phyloP scores from a whole-genome alignment of 2,797 vertebrate species.

The Podarcis siculus region DNA sequence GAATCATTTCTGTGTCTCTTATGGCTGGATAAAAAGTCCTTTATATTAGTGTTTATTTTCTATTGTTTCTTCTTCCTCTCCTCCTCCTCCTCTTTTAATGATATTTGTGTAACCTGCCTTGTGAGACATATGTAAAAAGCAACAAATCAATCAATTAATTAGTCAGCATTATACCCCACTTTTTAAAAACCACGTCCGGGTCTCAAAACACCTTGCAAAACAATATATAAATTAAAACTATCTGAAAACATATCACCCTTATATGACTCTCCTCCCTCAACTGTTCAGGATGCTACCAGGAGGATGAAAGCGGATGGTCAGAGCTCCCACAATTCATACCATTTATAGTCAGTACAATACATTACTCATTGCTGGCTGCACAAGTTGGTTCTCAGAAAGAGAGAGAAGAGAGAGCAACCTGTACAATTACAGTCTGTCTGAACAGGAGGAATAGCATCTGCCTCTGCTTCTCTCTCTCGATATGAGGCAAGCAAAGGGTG shows the following conservation, averaged over 20 bases:
- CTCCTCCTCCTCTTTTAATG: no score
- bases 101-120: no score
- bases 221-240: no score
- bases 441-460: slow-evolving; percentile 34
- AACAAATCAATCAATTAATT: no score
- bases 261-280: slow-evolving; percentile 44
- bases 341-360: slow-evolving; percentile 21
- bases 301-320: slow-evolving; percentile 38
- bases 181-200: no score
- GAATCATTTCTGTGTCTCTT: neutral
- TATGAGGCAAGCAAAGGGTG: slow-evolving; percentile 9
- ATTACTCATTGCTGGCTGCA: slow-evolving; percentile 13
- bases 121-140: no score
- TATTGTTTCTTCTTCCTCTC: no score
- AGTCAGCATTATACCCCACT: no score
- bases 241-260: neutral
- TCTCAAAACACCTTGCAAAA: no score
- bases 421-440: slow-evolving; percentile 20
- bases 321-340: slow-evolving; percentile 21
- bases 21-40: no score
- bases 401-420: slow-evolving; percentile 29
- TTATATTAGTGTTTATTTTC: no score
- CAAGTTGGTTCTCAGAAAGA: neutral
- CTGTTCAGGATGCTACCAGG: slow-evolving; percentile 4
- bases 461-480: slow-evolving; percentile 15